Percentiles rank a stretch among this genome's conserved stretches.
Conservation (phyloP, 2,113 vertebrate genomes). For the Diphyllodes magnificus region DNA sequence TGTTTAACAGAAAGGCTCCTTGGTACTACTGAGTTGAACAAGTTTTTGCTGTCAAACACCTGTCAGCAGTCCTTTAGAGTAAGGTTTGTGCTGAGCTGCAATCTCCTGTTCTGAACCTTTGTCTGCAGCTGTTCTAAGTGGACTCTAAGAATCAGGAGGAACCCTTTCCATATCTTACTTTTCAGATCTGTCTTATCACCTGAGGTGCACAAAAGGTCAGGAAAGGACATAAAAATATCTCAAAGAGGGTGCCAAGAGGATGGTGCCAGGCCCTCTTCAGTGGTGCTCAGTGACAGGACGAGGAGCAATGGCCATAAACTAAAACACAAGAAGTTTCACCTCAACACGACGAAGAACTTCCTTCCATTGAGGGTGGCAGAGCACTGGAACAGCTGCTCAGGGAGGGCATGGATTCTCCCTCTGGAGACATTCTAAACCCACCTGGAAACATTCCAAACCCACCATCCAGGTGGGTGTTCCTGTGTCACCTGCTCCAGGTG, state of each 20-base stretch:
- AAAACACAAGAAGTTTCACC: background rate
- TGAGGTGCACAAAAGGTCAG: background rate
- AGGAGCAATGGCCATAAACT: background rate
- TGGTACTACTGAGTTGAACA: background rate
- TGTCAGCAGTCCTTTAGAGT: background rate
- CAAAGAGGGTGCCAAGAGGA: background rate
- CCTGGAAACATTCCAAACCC: background rate
- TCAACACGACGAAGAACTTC: background rate
- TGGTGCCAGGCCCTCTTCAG: background rate
- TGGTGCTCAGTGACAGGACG: rapidly evolving
- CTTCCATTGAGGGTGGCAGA: background rate
- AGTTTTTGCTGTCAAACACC: background rate
- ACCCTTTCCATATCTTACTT: background rate
- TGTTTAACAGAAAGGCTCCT: background rate
- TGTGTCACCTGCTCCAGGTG: background rate
- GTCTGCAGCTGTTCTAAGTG: background rate
- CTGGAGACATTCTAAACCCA: background rate
- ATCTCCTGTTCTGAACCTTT: background rate
- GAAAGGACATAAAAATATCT: background rate
- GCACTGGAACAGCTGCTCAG: background rate
- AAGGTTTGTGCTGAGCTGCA: background rate
- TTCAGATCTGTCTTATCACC: background rate
- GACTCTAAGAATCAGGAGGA: background rate
- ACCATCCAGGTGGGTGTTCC: too few relatives aligned
- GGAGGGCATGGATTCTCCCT: background rate